Evolutionary conservation across 2,888 invertebrate species (phyloP).

Genomic region (Lasioglossum leucozonium): DNA sequence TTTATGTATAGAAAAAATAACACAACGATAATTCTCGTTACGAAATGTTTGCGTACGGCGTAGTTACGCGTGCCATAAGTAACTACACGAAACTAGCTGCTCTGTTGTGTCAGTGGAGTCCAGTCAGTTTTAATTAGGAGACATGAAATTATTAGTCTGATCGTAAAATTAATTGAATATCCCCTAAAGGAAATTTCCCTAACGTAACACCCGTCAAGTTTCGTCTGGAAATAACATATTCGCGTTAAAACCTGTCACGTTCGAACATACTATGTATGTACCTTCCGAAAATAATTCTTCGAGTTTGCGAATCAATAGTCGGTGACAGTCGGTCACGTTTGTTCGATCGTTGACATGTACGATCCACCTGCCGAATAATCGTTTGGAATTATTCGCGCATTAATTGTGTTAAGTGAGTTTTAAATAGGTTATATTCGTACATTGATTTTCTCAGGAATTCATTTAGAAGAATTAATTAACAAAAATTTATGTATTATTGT

Average conservation of each 20-base stretch:
- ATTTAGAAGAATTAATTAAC: too few relatives aligned
- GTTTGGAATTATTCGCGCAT: not conserved
- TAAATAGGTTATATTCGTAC: not conserved
- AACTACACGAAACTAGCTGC: not conserved
- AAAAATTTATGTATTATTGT: too few relatives aligned
- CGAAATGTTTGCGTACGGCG: not conserved
- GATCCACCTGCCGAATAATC: not conserved
- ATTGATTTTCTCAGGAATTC: not conserved
- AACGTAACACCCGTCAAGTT: not conserved
- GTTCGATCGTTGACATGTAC: not conserved
- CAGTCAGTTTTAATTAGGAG: constrained; percentile 1
- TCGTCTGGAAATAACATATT: constrained; percentile 1
- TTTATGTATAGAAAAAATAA: not conserved
- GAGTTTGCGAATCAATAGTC: not conserved
- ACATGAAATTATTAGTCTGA: not conserved
- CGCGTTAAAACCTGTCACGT: not conserved
- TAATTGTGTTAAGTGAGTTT: not conserved
- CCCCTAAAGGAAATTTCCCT: not conserved
- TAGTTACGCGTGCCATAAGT: not conserved
- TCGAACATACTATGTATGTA: not conserved
- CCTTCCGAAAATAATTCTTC: not conserved
- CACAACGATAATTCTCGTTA: not conserved
- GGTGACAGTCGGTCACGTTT: not conserved
- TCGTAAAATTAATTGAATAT: not conserved
- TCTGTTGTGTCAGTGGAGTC: not conserved